Evolutionary conservation across 2,113 vertebrate species (phyloP), one percentile per base, ranked within the genome.

Genomic region (Corythoichthys intestinalis): DNA sequence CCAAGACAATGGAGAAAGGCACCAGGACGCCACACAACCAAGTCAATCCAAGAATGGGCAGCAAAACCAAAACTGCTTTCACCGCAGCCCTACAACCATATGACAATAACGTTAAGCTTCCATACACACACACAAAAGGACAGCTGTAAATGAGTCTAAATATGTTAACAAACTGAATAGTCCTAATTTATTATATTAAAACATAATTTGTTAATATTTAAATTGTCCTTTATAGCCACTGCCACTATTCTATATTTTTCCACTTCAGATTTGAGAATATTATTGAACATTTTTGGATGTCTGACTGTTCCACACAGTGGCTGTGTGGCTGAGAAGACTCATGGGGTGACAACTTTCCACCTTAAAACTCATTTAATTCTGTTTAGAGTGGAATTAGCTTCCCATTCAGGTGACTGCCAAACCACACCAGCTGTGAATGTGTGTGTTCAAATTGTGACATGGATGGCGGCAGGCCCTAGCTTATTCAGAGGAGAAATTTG

Each of bases 41-140:
- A 2, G 91, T 93, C 76, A 94, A 79, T 72, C 93, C 93, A 4
- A 93, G 90, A 67, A 94, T 92, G 38, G 93, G 93, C 73, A 94
- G 82, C 70, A 94, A 71, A 73, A 94, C 90, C 81, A 94, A 53
- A 48, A 94, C 89, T 1, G 93, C 91, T 84, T 94, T 94, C 60
- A 93, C 88, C 9, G 91, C 91, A 28, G 91, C 88, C 77, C 93
- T 93, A 80, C 53, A 72, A 2, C 67, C 69, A 73, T 62, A 80
- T 12, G 1, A 59, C 46, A 72, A n/a, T 70, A 48, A 47, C 20
- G 34, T 64, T 41, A 65, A 69, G 62, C 34, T 76, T 34, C 39
- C 41, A 14, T 46, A 17, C 46, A 63, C 17, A 71, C 44, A 57
- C 41, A 62, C 39, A 53, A 28, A 48, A 6, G 5, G 54, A 9